Percentiles rank a stretch among this genome's conserved stretches.
These are phyloP conservation scores for Hofmannophila pseudospretella DNA, from an alignment of 2,888 invertebrate species.

Conservation along the genomic window DNA sequence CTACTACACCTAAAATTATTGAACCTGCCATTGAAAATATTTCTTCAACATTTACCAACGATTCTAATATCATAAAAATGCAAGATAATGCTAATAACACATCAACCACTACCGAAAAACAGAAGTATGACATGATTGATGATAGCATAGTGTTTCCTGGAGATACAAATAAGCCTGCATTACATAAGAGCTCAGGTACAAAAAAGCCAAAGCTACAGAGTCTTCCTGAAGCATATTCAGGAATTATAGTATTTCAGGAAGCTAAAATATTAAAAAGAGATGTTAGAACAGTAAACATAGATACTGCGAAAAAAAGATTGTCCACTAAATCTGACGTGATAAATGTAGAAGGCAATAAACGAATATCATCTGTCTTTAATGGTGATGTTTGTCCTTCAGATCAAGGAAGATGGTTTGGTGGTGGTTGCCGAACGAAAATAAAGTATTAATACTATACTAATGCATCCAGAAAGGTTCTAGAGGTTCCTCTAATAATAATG, in stretches of 20 bases:
- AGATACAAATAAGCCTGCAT: not conserved
- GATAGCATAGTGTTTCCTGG: not conserved
- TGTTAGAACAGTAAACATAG: not conserved
- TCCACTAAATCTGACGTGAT: too few relatives aligned
- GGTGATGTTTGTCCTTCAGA: not conserved
- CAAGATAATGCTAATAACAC: too few relatives aligned
- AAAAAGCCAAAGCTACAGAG: not conserved
- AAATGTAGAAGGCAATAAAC: too few relatives aligned
- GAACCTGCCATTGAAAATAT: too few relatives aligned
- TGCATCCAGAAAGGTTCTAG: too few relatives aligned
- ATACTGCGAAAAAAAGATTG: too few relatives aligned
- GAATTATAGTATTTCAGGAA: not conserved
- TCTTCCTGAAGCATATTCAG: not conserved
- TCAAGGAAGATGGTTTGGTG: not conserved
- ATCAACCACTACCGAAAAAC: too few relatives aligned
- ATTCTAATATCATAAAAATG: too few relatives aligned
- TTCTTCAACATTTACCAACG: too few relatives aligned
- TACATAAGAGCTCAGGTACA: not conserved
- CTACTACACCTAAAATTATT: too few relatives aligned
- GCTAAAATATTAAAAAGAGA: not conserved
- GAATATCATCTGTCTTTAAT: too few relatives aligned
- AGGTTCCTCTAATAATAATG: too few relatives aligned
- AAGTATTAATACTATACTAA: not conserved
- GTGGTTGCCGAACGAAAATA: not conserved
- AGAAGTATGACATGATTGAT: not conserved